These are phyloP conservation scores for Lethenteron reissneri DNA, from an alignment of 2,113 vertebrate genomes.

Conservation along the genomic window DNA sequence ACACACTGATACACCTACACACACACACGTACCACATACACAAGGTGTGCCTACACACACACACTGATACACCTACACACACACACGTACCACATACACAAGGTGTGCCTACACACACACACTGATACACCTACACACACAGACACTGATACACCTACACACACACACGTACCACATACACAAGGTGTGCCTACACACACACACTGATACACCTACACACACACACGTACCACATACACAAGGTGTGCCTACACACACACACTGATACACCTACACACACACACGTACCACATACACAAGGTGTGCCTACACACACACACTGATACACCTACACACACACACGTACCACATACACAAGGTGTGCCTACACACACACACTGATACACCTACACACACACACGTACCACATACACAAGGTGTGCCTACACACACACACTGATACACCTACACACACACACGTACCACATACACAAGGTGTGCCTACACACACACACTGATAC, in stretches of 20 bases:
- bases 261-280: background rate
- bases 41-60: background rate
- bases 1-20: background rate
- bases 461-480: background rate
- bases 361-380: background rate
- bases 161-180: background rate
- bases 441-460: no score
- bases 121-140: no score
- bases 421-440: no score
- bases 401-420: no score
- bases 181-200: background rate
- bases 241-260: no score
- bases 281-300: background rate
- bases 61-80: background rate
- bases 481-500: background rate
- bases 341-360: background rate
- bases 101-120: background rate
- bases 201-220: background rate
- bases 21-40: background rate
- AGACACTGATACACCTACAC: background rate
- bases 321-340: background rate
- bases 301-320: background rate
- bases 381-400: background rate
- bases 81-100: background rate
- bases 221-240: no score